These are phyloP conservation scores for Adelognathus sp. DNA, from an alignment of 2,888 invertebrate genomes.

Conservation along the genomic window DNA sequence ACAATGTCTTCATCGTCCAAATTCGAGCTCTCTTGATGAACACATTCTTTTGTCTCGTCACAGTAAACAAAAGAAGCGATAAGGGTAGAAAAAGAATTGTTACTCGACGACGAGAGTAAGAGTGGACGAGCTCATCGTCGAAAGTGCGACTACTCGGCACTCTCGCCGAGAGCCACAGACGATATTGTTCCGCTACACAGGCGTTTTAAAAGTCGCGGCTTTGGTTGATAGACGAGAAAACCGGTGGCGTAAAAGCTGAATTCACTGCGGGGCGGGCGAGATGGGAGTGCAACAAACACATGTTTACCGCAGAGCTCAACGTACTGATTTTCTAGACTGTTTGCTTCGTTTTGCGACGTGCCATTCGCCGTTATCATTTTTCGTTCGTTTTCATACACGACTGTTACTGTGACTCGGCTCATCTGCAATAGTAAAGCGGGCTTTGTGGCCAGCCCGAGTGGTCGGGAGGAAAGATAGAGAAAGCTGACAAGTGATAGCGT, in stretches of 20 bases:
- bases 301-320: conserved; percentile 9
- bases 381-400: background rate
- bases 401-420: no score
- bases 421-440: no score
- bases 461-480: no score
- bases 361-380: conserved; percentile 49
- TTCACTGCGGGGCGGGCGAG: conserved; percentile 27
- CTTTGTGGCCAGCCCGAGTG: no score
- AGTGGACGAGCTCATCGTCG: conserved; percentile 53
- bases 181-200: conserved; percentile 50
- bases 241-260: conserved; percentile 27
- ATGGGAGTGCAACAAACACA: background rate
- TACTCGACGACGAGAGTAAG: conserved; percentile 3
- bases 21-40: background rate
- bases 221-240: conserved; percentile 21
- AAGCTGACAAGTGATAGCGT: no score
- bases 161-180: conserved; percentile 31
- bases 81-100: conserved; percentile 19
- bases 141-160: conserved; percentile 47
- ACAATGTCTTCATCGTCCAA: background rate
- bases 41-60: background rate
- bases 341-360: conserved; percentile 44
- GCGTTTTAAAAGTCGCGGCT: conserved; percentile 20
- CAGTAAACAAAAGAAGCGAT: conserved; percentile 34
- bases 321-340: conserved; percentile 6